A percentile compares a stretch with the other conserved stretches of the same genome.
Conservation (phyloP, 2,797 vertebrate genomes). For the Sebastes vulpes region DNA sequence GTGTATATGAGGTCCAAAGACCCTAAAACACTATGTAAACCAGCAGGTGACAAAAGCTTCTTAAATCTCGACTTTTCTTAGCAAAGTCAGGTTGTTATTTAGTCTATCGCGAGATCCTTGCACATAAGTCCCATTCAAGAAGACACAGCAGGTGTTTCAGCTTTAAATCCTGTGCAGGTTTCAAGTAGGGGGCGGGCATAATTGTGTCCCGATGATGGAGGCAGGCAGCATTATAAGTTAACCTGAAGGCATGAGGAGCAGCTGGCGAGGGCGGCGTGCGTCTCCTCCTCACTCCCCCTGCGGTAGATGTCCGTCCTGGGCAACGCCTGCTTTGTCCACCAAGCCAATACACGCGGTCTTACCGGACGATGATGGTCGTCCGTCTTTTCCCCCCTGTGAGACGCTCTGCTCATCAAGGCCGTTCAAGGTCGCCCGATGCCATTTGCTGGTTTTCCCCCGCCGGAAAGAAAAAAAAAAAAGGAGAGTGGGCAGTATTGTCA, state of each 20-base stretch:
- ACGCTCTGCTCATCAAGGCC: constrained; percentile 26
- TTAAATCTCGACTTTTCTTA: background rate
- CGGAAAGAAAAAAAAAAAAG: background rate
- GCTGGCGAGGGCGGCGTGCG: constrained; percentile 24
- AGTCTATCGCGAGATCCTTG: background rate
- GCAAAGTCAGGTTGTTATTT: background rate
- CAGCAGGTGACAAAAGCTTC: background rate
- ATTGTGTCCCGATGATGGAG: background rate
- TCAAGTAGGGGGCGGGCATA: background rate
- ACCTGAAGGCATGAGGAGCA: constrained; percentile 58
- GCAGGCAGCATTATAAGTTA: constrained; percentile 6
- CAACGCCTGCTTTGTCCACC: constrained; percentile 19
- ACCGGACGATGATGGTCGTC: constrained; percentile 34
- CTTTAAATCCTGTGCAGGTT: background rate
- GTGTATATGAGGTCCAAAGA: background rate
- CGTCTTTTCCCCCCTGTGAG: constrained; percentile 13
- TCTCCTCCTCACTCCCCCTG: background rate
- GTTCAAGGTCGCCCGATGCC: constrained; percentile 53
- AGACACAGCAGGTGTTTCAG: background rate
- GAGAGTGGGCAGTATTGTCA: constrained; percentile 9
- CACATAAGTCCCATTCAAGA: background rate
- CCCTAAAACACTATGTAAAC: fast-evolving
- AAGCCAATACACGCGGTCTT: constrained; percentile 20
- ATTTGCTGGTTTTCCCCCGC: constrained; percentile 7
- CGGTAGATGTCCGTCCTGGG: background rate